Base-by-base conservation (phyloP, 2,113 vertebrate species). In the Stigmatopora nigra region DNA sequence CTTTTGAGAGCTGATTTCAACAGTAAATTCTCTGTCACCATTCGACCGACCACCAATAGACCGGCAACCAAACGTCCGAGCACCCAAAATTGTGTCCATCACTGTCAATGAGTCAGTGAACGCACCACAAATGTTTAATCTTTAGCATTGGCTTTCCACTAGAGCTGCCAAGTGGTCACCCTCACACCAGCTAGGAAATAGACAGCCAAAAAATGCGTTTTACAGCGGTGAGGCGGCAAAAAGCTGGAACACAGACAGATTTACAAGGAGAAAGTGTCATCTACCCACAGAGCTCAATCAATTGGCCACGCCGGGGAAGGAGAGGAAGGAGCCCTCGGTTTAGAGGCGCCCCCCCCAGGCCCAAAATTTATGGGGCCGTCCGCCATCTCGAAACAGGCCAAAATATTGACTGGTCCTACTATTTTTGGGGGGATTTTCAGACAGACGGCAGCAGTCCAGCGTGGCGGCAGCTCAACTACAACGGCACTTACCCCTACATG, bases 401-500 rank as follows among this genome's bases (percentile, higher is more conserved):
- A 52, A 45, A 49, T 60, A 14, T 59, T 61, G 35, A 41, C 20
- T 31, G 15, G 47, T 69, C 8, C 58, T 77, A 87, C 71, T 85
- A 56, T 45, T 68, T 82, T 51, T 92, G 73, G n/a, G n/a, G n/a
- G n/a, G n/a, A n/a, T 76, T 73, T 75, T 20, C 70, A 98, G 95
- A 82, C 86, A 4, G 94, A 92, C 73, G 92, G 93, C 79, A 92
- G 85, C 88, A 98, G 94, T 75, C 94, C 95, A 1, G 73, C 93
- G 92, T 91, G 92, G 85, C 90, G 90, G 57, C 91, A 91, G 78
- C 89, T 93, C 83, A 93, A 90, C 86, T 93, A 92, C 86, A 87
- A 91, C 72, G 86, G 76, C 38, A 55, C 88, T 60, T 95, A 92
- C 82, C 92, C 88, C 64, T 87, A 93, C 64, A 69, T 87, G 31